These are phyloP conservation scores for Yponomeuta evonymella DNA, from an alignment of 2,888 invertebrate genomes.

Conservation along the genomic window DNA sequence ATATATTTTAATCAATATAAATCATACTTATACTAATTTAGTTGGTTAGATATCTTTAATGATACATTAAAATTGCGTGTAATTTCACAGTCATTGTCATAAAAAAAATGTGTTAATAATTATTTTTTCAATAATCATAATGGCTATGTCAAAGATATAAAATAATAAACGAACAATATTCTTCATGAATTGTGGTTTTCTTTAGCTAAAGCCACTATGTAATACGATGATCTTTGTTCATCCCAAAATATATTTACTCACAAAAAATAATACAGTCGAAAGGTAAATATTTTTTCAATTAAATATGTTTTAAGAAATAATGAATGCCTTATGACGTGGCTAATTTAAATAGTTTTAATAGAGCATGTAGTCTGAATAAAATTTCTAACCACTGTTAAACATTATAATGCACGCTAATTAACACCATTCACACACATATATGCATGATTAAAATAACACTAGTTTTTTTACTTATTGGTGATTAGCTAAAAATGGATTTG, in stretches of 20 bases:
- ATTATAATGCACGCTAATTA: background rate
- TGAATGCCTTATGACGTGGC: background rate
- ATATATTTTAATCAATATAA: slow-evolving; percentile 34
- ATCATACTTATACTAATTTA: slow-evolving; percentile 17
- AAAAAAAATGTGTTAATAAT: slow-evolving; percentile 31
- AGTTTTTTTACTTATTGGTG: background rate
- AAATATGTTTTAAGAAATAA: background rate
- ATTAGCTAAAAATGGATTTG: background rate
- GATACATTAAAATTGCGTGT: slow-evolving; percentile 1
- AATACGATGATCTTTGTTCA: background rate
- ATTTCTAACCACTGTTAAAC: background rate
- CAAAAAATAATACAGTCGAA: background rate
- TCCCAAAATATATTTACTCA: background rate
- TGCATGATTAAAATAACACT: background rate
- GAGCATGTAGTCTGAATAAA: background rate
- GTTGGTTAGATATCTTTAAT: slow-evolving; percentile 12
- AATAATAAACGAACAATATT: slow-evolving; percentile 67
- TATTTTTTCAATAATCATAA: slow-evolving; percentile 38
- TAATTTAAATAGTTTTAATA: background rate
- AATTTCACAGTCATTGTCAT: background rate
- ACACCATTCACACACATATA: background rate
- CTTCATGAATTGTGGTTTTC: slow-evolving; percentile 59
- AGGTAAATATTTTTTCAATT: background rate
- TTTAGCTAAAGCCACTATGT: slow-evolving; percentile 34
- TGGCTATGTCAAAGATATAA: slow-evolving; percentile 43